Base-by-base conservation (phyloP, 1,140 invertebrate species). In the Sweltsa coloradensis region DNA sequence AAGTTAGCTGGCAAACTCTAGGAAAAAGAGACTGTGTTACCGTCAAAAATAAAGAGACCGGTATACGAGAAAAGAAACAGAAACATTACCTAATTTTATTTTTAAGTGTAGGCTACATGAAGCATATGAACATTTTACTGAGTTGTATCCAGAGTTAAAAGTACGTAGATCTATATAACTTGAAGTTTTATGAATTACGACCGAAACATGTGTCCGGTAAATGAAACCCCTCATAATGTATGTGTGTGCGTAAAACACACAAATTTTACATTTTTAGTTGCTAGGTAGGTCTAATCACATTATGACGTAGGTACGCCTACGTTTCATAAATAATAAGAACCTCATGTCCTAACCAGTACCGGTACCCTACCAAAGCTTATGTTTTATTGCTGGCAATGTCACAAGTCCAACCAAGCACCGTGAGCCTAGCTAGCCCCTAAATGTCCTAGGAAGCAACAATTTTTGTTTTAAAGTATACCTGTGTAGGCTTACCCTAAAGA, bases 191-290 rank as follows among this genome's bases (percentile, higher is more conserved):
- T 37, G 36, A 37, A 22, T 22, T 37, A 16, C 36, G 36, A 37
- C 36, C 36, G n/a, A 37, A 37, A 11, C 36, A 37, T 37, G 36
- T 37, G 5, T 9, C 36, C 36, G 5, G 36, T 37, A 5, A 37
- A n/a, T 37, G 36, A 37, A 37, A 37, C 36, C 36, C 36, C 36
- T 22, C 36, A 31, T 22, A 37, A 5, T 5, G n/a, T 37, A n/a
- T 37, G n/a, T 37, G 36, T 37, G 36, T 37, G 36, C 23, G 36
- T 37, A 22, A 37, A 37, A 37, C 36, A 37, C 23, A 22, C 36
- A 37, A 37, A 37, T n/a, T 37, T 37, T 37, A 22, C 16, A 19
- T 37, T 37, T 5, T 37, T 37, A 37, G 23, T 37, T 37, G 36
- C n/a, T n/a, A n/a, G n/a, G n/a, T n/a, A n/a, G n/a, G n/a, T n/a